A percentile compares a stretch with the other conserved stretches of the same genome.
These are phyloP conservation scores for Drosophila affinis DNA, from an alignment of 2,888 invertebrate genomes.

Conservation along the genomic window DNA sequence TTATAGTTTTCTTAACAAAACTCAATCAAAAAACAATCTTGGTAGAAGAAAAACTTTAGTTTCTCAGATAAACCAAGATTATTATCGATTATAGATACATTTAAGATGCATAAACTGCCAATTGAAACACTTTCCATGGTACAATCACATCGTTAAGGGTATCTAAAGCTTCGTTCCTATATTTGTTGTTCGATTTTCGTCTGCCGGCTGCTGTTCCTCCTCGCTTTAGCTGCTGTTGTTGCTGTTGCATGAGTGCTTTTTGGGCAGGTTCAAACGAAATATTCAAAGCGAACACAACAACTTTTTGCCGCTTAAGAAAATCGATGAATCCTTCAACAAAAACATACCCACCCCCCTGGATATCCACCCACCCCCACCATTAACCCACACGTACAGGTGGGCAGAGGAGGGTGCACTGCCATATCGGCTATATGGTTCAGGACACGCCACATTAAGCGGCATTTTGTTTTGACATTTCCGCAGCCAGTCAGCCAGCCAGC, in stretches of 20 bases:
- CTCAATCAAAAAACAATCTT: too few species aligned
- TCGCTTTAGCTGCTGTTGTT: conserved; percentile 31
- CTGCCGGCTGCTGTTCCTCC: conserved; percentile 9
- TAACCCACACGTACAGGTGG: conserved; percentile 58
- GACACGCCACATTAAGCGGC: conserved; percentile 74
- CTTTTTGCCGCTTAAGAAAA: conserved; percentile 68
- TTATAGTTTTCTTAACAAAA: too few species aligned
- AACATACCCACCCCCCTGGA: conserved; percentile 22
- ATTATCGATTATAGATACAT: too few species aligned
- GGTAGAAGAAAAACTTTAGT: too few species aligned
- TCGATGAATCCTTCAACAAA: conserved; percentile 50
- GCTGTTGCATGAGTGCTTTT: conserved; percentile 66
- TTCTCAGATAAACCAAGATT: too few species aligned
- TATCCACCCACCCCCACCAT: too few species aligned
- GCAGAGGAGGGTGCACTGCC: not conserved
- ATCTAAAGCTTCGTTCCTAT: not conserved
- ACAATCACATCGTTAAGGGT: too few species aligned
- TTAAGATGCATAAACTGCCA: too few species aligned
- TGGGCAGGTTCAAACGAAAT: conserved; percentile 31
- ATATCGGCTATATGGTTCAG: conserved; percentile 34
- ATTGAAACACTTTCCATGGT: too few species aligned
- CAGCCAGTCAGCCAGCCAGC: conserved; percentile 7
- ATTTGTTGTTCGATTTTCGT: conserved; percentile 53
- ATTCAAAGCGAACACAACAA: conserved; percentile 38
- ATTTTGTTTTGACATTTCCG: conserved; percentile 71